Evolutionary conservation across 2,113 vertebrate species (phyloP).

Genomic region (Grammomys dolichurus): DNA sequence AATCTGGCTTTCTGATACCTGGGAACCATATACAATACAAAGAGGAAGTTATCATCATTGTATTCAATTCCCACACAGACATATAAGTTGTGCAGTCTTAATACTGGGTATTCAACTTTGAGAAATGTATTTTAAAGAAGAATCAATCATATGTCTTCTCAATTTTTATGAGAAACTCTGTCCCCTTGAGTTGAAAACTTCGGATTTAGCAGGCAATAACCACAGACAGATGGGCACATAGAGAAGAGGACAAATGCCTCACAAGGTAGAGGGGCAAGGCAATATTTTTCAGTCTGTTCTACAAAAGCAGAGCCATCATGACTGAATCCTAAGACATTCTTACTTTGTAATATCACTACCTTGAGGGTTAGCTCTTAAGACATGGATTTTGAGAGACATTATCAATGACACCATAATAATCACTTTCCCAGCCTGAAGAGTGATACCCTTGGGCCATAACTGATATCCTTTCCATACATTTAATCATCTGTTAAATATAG

Average conservation of each 20-base stretch:
- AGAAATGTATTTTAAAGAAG: conserved; percentile 57
- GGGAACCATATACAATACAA: neutral
- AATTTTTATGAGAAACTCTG: conserved; percentile 25
- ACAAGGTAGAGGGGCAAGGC: neutral
- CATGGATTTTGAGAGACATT: neutral
- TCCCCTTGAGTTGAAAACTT: conserved; percentile 42
- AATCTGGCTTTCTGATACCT: neutral
- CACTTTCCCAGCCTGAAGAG: neutral
- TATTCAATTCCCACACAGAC: neutral
- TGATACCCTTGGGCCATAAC: neutral
- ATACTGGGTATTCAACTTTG: conserved; percentile 59
- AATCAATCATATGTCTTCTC: conserved; percentile 57
- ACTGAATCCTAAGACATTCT: neutral
- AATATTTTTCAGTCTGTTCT: neutral
- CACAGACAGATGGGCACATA: neutral
- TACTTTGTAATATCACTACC: neutral
- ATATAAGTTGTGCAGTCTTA: neutral
- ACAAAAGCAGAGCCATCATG: neutral
- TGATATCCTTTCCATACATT: neutral
- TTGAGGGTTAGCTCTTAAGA: neutral
- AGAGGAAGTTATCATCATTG: neutral
- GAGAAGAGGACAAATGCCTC: neutral
- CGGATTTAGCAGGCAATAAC: neutral
- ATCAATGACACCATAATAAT: neutral
- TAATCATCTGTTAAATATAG: neutral